Evolutionary conservation across 2,113 vertebrate species (phyloP).

Genomic region (Lepus americanus): DNA sequence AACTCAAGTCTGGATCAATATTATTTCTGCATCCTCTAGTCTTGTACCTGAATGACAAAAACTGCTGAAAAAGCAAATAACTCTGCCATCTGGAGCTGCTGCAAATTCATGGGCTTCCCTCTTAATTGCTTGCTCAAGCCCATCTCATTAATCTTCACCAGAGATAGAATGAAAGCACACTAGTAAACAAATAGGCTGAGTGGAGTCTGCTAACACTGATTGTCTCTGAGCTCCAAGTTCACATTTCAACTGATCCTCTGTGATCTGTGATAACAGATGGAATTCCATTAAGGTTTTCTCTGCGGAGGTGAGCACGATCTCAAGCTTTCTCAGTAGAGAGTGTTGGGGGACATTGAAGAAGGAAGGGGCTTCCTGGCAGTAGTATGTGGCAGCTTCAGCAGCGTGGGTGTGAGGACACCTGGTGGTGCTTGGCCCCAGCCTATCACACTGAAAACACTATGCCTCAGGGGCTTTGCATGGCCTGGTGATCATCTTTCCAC

Average conservation of each 20-base stretch:
- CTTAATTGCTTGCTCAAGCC: not conserved
- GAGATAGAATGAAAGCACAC: not conserved
- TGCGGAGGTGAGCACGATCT: not conserved
- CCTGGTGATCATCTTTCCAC: not conserved
- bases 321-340: not conserved
- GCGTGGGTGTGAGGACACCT: not conserved
- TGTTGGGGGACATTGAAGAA: not conserved
- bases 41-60: not conserved
- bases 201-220: not conserved
- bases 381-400: not conserved
- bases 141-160: constrained; percentile 34
- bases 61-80: not conserved
- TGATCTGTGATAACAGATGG: not conserved
- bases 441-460: not conserved
- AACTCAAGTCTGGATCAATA: not conserved
- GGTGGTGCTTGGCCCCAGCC: not conserved
- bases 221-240: not conserved
- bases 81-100: not conserved
- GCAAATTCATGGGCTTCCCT: not conserved
- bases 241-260: not conserved
- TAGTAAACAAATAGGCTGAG: constrained; percentile 21
- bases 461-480: not conserved
- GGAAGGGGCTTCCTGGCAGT: not conserved
- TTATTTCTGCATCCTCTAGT: not conserved
- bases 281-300: constrained; percentile 4